A percentile compares a stretch with the other conserved stretches of the same genome.
Conservation (phyloP, 2,888 invertebrate species). For the Ophion ellenae region DNA sequence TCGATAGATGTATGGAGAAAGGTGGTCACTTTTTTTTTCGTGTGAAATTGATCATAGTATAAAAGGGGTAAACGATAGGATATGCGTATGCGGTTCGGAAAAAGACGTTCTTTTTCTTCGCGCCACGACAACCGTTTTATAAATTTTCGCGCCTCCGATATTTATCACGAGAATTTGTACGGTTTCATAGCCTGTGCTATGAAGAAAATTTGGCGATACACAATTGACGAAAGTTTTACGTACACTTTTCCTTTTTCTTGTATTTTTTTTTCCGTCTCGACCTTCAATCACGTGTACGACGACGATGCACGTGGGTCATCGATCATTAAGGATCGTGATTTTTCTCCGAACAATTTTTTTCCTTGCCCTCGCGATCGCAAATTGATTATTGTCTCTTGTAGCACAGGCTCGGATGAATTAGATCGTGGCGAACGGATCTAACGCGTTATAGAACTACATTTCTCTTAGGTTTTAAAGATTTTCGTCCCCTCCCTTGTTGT, state of each 20-base stretch:
- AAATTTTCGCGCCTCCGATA: slow-evolving; percentile 11
- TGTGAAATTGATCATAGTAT: neutral
- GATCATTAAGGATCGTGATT: neutral
- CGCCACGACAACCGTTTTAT: neutral
- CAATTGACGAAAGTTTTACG: neutral
- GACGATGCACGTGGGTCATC: no score
- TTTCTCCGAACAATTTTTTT: slow-evolving; percentile 7
- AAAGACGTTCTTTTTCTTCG: slow-evolving; percentile 4
- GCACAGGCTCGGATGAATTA: slow-evolving; percentile 54
- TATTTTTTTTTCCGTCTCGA: slow-evolving; percentile 28
- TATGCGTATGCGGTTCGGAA: neutral
- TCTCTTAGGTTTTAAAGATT: slow-evolving; percentile 69
- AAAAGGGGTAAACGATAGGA: neutral
- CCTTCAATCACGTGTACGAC: slow-evolving; percentile 21
- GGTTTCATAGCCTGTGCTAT: slow-evolving; percentile 51
- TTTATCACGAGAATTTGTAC: slow-evolving; percentile 11
- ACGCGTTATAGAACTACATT: slow-evolving; percentile 73
- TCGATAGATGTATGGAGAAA: slow-evolving; percentile 60
- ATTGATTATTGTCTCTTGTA: slow-evolving; percentile 35
- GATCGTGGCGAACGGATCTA: slow-evolving; percentile 50
- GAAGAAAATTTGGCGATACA: slow-evolving; percentile 7
- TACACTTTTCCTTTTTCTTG: neutral
- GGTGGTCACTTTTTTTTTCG: slow-evolving; percentile 66
- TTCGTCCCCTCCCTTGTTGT: slow-evolving; percentile 73
- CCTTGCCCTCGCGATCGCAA: slow-evolving; percentile 30